Base-by-base conservation (phyloP, 2,797 vertebrate genomes). In the Trachurus trachurus region DNA sequence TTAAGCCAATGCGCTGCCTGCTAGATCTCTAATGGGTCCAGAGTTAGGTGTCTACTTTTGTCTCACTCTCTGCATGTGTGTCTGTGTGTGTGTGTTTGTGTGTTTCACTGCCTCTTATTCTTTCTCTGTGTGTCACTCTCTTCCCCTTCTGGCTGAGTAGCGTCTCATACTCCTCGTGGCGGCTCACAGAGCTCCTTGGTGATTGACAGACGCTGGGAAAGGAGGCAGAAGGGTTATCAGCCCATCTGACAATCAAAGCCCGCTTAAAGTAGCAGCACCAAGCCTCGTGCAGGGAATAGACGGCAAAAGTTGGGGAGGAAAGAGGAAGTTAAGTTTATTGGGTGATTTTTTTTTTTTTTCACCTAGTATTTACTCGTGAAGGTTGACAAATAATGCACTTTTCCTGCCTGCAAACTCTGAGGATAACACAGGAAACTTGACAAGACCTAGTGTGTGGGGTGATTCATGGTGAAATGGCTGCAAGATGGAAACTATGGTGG, bases 181-280 rank as follows among this genome's bases (percentile, higher is more conserved):
- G 72, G 71, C 67, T 83, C 74, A 50, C 71, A 68, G 87, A n/a
- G 45, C 76, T 74, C 57, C 40, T 4, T 19, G 1, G 71, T 89
- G 91, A 93, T 80, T 93, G 93, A 90, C 90, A 91, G 89, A 71
- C 78, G 84, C 84, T 64, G 74, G 69, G 59, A 76, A 73, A 50
- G 64, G 80, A 83, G 83, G 87, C 82, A 77, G 82, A 76, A 74
- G 72, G 87, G 88, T 92, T 94, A 94, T 93, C 92, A 77, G 86
- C 68, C 87, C 77, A 87, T 92, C 90, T 88, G 92, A 90, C 92
- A 93, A 91, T 92, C 90, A 93, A 80, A 90, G 77, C 72, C 64
- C 2, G 15, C 75, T 84, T 77, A 67, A 81, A 89, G 83, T 47
- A 71, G 63, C 68, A 64, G 67, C 65, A 56, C 44, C 17, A 39